These are phyloP conservation scores for Lathronympha strigana DNA, from an alignment of 2,888 invertebrate genomes.

Conservation along the genomic window DNA sequence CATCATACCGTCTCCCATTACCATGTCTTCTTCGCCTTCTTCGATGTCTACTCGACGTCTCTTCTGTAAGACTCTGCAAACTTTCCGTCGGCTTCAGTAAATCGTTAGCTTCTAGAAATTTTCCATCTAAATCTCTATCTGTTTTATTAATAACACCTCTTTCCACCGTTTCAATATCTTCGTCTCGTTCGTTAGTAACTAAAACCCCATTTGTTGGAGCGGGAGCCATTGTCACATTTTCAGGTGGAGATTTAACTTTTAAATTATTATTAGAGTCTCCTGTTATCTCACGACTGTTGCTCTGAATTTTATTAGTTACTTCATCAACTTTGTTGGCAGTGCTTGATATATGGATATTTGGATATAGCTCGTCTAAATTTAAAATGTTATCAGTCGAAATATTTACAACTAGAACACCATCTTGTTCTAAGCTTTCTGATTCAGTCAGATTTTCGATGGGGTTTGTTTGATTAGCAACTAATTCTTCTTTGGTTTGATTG, in stretches of 20 bases:
- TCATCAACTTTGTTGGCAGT: conserved; percentile 76
- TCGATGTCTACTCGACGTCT: conserved; percentile 57
- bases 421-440: conserved; percentile 79
- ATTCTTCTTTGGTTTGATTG: conserved; percentile 60
- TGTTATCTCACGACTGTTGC: conserved; percentile 81
- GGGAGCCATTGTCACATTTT: conserved; percentile 76
- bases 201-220: conserved; percentile 78
- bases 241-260: conserved; percentile 73
- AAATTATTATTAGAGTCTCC: conserved; percentile 76
- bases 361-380: conserved; percentile 76
- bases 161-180: conserved; percentile 54
- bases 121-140: conserved; percentile 56
- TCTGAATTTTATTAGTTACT: conserved; percentile 81
- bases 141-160: conserved; percentile 62
- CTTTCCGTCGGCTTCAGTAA: conserved; percentile 73
- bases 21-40: conserved; percentile 72
- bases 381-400: conserved; percentile 76
- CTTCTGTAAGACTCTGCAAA: conserved; percentile 67
- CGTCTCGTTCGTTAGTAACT: conserved; percentile 68
- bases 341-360: conserved; percentile 71
- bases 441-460: conserved; percentile 74
- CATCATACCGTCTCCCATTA: conserved; percentile 72
- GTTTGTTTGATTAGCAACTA: conserved; percentile 61
- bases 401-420: conserved; percentile 78
- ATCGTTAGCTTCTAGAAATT: conserved; percentile 61